phyloP scores from a whole-genome alignment of 2,888 invertebrate species.

The Lasioglossum malachurum region DNA sequence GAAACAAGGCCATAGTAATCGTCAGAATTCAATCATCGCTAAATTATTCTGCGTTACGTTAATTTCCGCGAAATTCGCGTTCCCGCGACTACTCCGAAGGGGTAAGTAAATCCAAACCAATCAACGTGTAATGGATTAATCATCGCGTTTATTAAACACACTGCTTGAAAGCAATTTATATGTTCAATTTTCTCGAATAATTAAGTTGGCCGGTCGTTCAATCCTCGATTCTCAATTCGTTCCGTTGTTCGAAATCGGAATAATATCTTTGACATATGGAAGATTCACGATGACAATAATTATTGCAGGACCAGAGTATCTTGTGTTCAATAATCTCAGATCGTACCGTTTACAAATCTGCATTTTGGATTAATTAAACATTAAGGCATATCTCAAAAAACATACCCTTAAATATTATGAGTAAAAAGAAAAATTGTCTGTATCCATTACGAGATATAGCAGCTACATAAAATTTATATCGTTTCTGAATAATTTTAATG shows the following conservation, averaged over 20 bases:
- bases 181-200: conserved; percentile 21
- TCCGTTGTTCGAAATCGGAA: neutral
- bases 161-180: neutral
- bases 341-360: neutral
- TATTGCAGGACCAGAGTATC: neutral
- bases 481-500: neutral
- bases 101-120: neutral
- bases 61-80: conserved; percentile 30
- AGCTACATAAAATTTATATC: neutral
- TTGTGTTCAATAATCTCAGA: neutral
- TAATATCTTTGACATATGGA: neutral
- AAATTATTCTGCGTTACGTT: conserved; percentile 29
- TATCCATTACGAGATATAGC: neutral
- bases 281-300: neutral
- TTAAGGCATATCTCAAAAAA: neutral
- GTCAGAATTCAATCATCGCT: conserved; percentile 20
- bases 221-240: neutral
- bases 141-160: conserved; percentile 13
- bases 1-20: conserved; percentile 12
- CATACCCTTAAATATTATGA: neutral
- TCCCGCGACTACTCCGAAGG: neutral
- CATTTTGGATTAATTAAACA: neutral
- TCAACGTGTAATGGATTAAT: conserved; percentile 22
- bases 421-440: neutral
- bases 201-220: neutral